A percentile compares a stretch with the other conserved stretches of the same genome.
These are phyloP conservation scores for Caenorhabditis panamensis DNA, from an alignment of 2,888 invertebrate species.

Conservation along the genomic window DNA sequence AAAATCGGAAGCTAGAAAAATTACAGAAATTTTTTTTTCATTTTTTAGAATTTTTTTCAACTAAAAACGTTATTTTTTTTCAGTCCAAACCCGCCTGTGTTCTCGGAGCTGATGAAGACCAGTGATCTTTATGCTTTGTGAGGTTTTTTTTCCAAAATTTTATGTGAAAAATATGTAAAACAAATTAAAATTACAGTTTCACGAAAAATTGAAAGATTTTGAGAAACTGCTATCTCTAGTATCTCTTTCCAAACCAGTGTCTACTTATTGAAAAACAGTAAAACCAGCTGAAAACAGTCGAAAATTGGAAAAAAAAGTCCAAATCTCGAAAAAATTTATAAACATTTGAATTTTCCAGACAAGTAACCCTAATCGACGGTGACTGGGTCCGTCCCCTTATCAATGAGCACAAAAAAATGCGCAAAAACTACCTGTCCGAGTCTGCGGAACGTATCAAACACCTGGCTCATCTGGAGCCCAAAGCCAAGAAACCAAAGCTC, in stretches of 20 bases:
- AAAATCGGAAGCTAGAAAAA: no score
- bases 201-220: no score
- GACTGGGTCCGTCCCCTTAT: constrained; percentile 68
- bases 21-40: no score
- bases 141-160: constrained; percentile 22
- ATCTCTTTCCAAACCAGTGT: no score
- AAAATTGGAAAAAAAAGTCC: not conserved
- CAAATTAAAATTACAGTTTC: not conserved
- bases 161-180: not conserved
- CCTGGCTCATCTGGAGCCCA: constrained; percentile 19
- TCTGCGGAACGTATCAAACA: constrained; percentile 25
- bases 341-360: constrained; percentile 46
- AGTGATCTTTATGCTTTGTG: constrained; percentile 76
- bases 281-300: no score
- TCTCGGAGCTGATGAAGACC: constrained; percentile 76
- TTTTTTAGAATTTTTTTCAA: no score
- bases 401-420: constrained; percentile 58
- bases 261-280: no score
- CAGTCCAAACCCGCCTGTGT: constrained; percentile 72
- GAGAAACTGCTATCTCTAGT: not conserved
- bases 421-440: constrained; percentile 40
- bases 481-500: constrained; percentile 32
- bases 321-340: not conserved
- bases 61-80: no score
- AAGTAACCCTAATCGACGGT: constrained; percentile 71